Percentiles rank a stretch among this genome's conserved stretches.
Evolutionary conservation across 2,113 vertebrate species (phyloP).

Genomic region (Pogona vitticeps): DNA sequence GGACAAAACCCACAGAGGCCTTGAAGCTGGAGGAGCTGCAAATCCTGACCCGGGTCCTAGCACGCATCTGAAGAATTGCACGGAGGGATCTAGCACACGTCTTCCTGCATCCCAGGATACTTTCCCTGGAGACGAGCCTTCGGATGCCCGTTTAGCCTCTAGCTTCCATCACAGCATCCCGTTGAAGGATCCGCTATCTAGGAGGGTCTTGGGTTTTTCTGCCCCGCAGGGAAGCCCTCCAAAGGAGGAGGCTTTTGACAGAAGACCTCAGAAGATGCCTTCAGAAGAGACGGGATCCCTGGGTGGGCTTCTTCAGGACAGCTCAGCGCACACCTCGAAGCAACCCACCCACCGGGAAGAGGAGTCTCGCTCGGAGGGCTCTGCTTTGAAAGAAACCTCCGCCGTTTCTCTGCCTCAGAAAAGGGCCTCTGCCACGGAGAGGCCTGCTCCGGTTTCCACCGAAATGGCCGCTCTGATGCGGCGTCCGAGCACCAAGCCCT

Average conservation of each 20-base stretch:
- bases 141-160: neutral
- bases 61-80: neutral
- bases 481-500: conserved; percentile 16
- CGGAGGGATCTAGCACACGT: neutral
- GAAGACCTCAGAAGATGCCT: neutral
- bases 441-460: neutral
- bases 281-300: neutral
- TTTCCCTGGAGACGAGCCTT: neutral
- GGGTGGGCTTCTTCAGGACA: neutral
- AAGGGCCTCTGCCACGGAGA: neutral
- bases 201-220: neutral
- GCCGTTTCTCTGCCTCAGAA: neutral
- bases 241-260: neutral
- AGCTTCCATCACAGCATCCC: neutral
- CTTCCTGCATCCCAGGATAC: neutral
- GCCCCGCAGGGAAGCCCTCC: neutral
- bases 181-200: neutral
- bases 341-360: neutral
- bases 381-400: neutral
- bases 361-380: neutral
- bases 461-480: conserved; percentile 33
- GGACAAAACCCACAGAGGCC: neutral
- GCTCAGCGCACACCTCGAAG: neutral
- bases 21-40: neutral
- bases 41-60: neutral